Conservation (phyloP, 2,113 vertebrate species). For the Amblyopsis rosae region DNA sequence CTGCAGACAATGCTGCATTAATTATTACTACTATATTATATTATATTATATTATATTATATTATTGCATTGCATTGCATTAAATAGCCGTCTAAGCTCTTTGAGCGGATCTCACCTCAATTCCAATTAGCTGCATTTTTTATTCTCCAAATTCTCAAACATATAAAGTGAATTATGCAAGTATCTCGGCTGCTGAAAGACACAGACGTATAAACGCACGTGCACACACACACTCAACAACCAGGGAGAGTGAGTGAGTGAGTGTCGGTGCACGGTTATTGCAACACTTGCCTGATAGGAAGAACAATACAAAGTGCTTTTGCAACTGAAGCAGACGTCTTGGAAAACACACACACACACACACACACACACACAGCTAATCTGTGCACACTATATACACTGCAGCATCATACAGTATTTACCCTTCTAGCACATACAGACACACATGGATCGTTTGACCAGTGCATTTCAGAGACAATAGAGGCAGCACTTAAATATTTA, state of each 20-base stretch:
- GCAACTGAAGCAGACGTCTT: constrained; percentile 21
- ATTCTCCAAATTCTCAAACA: constrained; percentile 55
- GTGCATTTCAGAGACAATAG: background rate
- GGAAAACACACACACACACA: background rate
- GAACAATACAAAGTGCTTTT: constrained; percentile 60
- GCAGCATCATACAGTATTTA: background rate
- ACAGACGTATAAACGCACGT: constrained; percentile 50
- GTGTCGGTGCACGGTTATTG: constrained; percentile 65
- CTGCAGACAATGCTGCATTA: no score
- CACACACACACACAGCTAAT: no score
- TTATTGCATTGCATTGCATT: constrained; percentile 53
- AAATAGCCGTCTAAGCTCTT: constrained; percentile 65
- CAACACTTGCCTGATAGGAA: constrained; percentile 62
- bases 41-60: no score
- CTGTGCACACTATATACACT: no score
- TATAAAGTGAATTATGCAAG: constrained; percentile 67
- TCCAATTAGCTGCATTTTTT: constrained; percentile 60
- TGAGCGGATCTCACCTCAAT: constrained; percentile 62
- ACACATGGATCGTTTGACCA: background rate
- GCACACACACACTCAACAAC: background rate
- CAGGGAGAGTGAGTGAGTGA: constrained; percentile 56
- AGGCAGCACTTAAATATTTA: background rate
- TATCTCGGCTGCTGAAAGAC: constrained; percentile 54
- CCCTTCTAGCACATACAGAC: constrained; percentile 23
- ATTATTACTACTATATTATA: no score